phyloP scores from a whole-genome alignment of 2,797 vertebrate genomes.

The Anas georgica region DNA sequence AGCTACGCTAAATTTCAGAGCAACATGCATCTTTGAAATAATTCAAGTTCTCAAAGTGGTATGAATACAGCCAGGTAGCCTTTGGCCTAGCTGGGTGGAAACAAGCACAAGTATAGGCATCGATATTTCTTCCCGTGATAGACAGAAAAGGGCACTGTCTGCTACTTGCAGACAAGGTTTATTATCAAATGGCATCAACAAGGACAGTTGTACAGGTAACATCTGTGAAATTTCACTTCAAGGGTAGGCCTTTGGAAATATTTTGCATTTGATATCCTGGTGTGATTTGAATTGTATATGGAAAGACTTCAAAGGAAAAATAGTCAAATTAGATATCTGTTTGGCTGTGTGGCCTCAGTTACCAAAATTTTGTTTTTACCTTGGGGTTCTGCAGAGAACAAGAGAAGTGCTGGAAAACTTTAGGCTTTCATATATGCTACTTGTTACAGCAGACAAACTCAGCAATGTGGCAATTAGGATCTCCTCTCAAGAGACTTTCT shows the following conservation, averaged over 20 bases:
- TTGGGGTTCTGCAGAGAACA: slow-evolving; percentile 17
- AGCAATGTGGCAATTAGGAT: background rate
- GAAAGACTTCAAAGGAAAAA: slow-evolving; percentile 19
- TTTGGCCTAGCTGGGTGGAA: background rate
- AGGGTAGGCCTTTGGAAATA: background rate
- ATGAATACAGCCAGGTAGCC: accelerated
- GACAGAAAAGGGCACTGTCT: background rate
- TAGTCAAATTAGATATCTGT: background rate
- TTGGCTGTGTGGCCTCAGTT: background rate
- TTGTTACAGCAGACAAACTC: background rate
- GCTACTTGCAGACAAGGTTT: background rate
- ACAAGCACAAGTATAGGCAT: accelerated
- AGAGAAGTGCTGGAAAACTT: background rate
- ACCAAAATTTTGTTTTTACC: slow-evolving; percentile 21
- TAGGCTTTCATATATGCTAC: background rate
- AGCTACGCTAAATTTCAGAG: background rate
- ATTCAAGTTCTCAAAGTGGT: background rate
- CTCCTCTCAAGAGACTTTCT: slow-evolving; percentile 20
- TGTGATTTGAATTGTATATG: background rate
- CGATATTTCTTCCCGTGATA: background rate
- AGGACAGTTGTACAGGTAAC: background rate
- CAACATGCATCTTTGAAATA: accelerated
- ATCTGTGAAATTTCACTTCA: background rate
- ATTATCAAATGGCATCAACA: accelerated
- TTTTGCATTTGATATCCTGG: background rate